Percentiles rank a stretch among this genome's conserved stretches.
Conservation (phyloP, 1,140 invertebrate species). For the Drosophila oshimai region DNA sequence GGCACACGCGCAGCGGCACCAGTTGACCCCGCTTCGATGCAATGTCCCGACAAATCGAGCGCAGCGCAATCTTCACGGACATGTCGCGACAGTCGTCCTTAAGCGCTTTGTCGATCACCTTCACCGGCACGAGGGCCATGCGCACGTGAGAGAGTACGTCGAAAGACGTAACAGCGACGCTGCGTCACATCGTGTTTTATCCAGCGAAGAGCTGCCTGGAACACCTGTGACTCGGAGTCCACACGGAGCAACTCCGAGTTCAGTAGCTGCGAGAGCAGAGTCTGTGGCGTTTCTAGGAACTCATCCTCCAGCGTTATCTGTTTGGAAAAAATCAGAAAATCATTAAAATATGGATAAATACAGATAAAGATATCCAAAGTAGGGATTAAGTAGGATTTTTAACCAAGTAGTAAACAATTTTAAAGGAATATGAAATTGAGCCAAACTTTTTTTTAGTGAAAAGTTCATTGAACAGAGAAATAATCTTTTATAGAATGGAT, state of each 20-base stretch:
- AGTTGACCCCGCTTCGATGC: constrained; percentile 89
- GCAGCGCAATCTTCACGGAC: constrained; percentile 90
- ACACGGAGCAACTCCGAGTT: constrained; percentile 95
- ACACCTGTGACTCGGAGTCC: constrained; percentile 95
- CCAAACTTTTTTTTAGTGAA: too few relatives aligned
- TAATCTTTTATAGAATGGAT: too few relatives aligned
- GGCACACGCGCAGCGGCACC: constrained; percentile 89
- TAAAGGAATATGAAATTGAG: too few relatives aligned
- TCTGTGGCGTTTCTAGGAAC: constrained; percentile 92
- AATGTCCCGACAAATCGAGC: constrained; percentile 92
- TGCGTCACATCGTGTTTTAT: constrained; percentile 92
- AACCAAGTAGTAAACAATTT: too few relatives aligned
- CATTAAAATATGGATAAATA: too few relatives aligned
- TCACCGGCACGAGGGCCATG: constrained; percentile 92
- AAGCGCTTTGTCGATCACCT: constrained; percentile 91
- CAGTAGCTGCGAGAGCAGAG: constrained; percentile 90
- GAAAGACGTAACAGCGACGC: constrained; percentile 93
- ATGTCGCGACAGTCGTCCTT: constrained; percentile 91
- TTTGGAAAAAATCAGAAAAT: too few relatives aligned
- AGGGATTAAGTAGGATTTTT: too few relatives aligned
- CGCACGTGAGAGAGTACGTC: constrained; percentile 93
- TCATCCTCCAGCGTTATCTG: constrained; percentile 91
- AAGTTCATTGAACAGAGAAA: too few relatives aligned
- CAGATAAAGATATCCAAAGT: too few relatives aligned
- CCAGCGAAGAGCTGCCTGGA: constrained; percentile 95